Evolutionary conservation across 2,888 invertebrate species (phyloP).

Genomic region (Mechanitis mazaeus): DNA sequence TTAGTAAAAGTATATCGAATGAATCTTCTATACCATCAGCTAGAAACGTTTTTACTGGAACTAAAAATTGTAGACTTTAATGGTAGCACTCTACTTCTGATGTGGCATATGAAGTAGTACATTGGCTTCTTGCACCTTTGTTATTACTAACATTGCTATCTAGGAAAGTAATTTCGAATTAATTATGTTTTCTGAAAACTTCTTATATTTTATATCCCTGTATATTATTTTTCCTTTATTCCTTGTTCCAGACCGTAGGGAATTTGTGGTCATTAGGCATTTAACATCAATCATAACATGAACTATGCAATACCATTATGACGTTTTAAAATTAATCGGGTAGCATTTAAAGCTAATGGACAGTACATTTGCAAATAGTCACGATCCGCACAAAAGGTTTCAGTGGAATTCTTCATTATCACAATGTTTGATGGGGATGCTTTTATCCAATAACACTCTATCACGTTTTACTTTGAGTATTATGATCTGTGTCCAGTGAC

Average conservation of each 20-base stretch:
- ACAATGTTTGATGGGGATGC: constrained; percentile 4
- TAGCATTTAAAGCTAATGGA: constrained; percentile 30
- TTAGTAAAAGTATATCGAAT: constrained; percentile 74
- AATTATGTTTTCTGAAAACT: neutral
- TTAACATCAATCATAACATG: constrained; percentile 10
- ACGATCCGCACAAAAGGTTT: constrained; percentile 31
- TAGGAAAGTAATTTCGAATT: constrained; percentile 3
- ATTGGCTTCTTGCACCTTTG: constrained; percentile 26
- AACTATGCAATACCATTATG: constrained; percentile 12
- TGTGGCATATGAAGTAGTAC: constrained; percentile 43
- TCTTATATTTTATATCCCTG: neutral
- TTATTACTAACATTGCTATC: constrained; percentile 16
- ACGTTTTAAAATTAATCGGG: constrained; percentile 16
- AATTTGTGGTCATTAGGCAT: constrained; percentile 4
- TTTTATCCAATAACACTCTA: constrained; percentile 3
- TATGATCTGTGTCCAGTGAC: neutral
- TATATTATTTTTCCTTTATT: neutral
- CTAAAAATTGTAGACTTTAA: constrained; percentile 38
- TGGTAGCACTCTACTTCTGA: constrained; percentile 40
- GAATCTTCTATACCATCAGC: constrained; percentile 56
- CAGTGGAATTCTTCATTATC: constrained; percentile 28
- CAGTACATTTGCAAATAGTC: constrained; percentile 35
- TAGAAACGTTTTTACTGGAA: constrained; percentile 50
- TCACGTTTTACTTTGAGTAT: constrained; percentile 1
- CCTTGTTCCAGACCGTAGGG: neutral